Evolutionary conservation across 2,113 vertebrate species (phyloP).

Genomic region (Poeciliopsis prolifica): DNA sequence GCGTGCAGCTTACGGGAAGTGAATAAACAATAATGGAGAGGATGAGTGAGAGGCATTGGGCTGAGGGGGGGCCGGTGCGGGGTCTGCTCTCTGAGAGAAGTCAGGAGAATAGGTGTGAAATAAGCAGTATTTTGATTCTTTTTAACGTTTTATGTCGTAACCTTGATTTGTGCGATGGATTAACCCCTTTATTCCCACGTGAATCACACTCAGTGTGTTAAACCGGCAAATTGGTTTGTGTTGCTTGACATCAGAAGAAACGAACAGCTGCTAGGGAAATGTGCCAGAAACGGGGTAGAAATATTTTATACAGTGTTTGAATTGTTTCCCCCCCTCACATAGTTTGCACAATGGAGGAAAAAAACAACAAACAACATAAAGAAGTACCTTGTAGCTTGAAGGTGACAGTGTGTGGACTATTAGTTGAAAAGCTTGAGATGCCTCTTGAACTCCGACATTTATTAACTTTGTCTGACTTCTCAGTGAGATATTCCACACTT

Average conservation of each 20-base stretch:
- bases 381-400: too few relatives aligned
- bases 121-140: conserved; percentile 1
- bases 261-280: background rate
- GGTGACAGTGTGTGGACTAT: background rate
- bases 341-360: background rate
- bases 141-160: background rate
- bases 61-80: background rate
- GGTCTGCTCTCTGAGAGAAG: conserved; percentile 15
- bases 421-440: background rate
- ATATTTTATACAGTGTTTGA: background rate
- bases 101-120: background rate
- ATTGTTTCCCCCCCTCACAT: too few relatives aligned
- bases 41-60: conserved; percentile 39
- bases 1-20: conserved; percentile 71
- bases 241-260: background rate
- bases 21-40: conserved; percentile 53
- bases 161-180: background rate
- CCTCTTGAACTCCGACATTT: background rate
- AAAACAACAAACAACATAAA: too few relatives aligned
- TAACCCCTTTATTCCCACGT: background rate
- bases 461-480: background rate
- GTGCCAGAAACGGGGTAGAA: background rate
- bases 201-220: background rate
- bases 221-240: background rate
- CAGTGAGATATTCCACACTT: background rate